These are phyloP conservation scores for Lissocephala sabroskyi DNA, from an alignment of 2,888 invertebrate genomes.

Conservation along the genomic window DNA sequence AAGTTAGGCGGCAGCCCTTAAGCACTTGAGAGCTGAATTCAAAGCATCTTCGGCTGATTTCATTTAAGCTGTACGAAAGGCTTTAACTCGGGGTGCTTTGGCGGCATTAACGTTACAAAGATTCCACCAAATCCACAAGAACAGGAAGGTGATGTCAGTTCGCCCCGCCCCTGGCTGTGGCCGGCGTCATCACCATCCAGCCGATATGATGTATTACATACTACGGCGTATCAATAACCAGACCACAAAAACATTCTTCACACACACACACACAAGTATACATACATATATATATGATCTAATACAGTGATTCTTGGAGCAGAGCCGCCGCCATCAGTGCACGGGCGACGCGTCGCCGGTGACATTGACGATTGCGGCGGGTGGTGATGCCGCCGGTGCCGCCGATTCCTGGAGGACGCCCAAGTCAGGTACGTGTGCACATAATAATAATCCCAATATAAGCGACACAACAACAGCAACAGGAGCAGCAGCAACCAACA, in stretches of 20 bases:
- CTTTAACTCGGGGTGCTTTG: too few relatives aligned
- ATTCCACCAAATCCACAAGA: too few relatives aligned
- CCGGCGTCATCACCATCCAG: conserved; percentile 30
- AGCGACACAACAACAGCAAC: conserved; percentile 4
- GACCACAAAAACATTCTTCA: conserved; percentile 39
- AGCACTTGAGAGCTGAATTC: too few relatives aligned
- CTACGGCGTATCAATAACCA: conserved; percentile 57
- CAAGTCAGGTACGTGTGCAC: conserved; percentile 53
- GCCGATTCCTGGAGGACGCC: conserved; percentile 52
- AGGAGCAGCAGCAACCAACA: conserved; percentile 10
- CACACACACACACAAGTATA: conserved; percentile 36
- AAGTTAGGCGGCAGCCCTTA: too few relatives aligned
- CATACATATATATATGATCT: too few relatives aligned
- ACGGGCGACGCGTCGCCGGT: conserved; percentile 11
- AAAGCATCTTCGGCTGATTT: too few relatives aligned
- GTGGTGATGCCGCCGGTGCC: conserved; percentile 12
- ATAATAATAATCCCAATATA: conserved; percentile 55
- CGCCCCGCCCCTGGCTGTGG: too few relatives aligned
- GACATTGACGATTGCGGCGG: conserved; percentile 60
- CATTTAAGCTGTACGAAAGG: too few relatives aligned
- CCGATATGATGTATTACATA: conserved; percentile 61
- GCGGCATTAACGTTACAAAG: too few relatives aligned
- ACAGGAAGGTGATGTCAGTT: too few relatives aligned
- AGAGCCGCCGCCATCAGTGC: conserved; percentile 4
- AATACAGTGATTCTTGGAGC: conserved; percentile 25